Conservation (phyloP, 2,113 vertebrate species). For the Ramphastos sulfuratus region DNA sequence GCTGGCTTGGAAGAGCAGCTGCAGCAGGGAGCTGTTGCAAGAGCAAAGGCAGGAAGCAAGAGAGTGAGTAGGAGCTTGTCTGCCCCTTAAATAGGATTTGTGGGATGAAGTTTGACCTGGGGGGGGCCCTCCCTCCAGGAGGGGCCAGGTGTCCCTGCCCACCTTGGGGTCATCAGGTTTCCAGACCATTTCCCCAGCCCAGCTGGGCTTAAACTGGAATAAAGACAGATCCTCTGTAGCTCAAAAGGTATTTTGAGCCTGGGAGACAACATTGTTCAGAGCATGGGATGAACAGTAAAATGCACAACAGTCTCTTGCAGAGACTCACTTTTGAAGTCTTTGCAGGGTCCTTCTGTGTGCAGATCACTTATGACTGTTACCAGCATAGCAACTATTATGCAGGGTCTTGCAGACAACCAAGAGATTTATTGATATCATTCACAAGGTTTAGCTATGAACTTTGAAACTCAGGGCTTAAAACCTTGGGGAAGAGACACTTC, state of each 20-base stretch:
- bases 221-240: background rate
- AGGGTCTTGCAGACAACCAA: background rate
- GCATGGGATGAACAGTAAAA: accelerated
- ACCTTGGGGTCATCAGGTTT: too few relatives aligned
- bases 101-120: too few relatives aligned
- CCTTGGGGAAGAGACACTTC: background rate
- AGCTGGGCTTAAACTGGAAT: too few relatives aligned
- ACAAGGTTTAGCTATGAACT: background rate
- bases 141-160: too few relatives aligned
- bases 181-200: too few relatives aligned
- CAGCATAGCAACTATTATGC: background rate
- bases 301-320: background rate
- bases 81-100: too few relatives aligned
- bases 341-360: background rate
- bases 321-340: background rate
- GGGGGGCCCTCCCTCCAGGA: too few relatives aligned
- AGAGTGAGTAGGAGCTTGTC: too few relatives aligned
- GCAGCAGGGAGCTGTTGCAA: too few relatives aligned
- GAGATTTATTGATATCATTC: background rate
- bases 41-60: too few relatives aligned
- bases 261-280: background rate
- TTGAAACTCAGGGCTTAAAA: background rate
- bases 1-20: too few relatives aligned
- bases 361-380: background rate
- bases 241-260: background rate